Evolutionary conservation across 1,140 invertebrate genomes (phyloP).

Genomic region (Pogonognathellus flavescens): DNA sequence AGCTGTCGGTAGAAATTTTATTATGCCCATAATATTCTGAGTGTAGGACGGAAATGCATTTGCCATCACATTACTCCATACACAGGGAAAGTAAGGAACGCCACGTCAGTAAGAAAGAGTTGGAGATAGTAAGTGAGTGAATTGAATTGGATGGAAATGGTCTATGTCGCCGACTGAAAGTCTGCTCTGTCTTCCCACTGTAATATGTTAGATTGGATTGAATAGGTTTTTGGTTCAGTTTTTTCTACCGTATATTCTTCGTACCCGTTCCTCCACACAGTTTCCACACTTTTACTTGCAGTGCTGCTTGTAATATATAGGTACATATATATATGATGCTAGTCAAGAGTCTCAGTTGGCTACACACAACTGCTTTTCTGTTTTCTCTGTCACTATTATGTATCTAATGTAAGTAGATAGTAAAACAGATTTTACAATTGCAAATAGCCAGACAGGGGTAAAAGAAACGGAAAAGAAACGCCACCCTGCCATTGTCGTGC

Average conservation of each 20-base stretch:
- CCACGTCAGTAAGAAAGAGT: constrained; percentile 34
- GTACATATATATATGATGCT: neutral
- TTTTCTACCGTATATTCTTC: constrained; percentile 3
- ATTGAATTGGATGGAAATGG: constrained; percentile 47
- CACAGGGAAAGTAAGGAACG: neutral
- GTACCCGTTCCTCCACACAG: neutral
- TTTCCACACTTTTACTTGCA: neutral
- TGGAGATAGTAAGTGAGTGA: constrained; percentile 11
- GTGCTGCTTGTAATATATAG: too few relatives aligned
- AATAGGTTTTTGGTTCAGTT: neutral
- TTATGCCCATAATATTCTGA: constrained; percentile 42
- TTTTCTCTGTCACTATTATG: neutral
- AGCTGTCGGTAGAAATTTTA: constrained; percentile 38
- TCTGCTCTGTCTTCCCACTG: constrained; percentile 12
- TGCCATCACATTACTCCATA: constrained; percentile 41
- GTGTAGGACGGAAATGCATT: constrained; percentile 38
- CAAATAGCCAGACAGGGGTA: neutral
- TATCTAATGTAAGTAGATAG: neutral
- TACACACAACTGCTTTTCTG: neutral
- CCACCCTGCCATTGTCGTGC: too few relatives aligned
- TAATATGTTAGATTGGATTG: neutral
- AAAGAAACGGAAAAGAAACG: too few relatives aligned
- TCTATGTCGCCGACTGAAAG: constrained; percentile 12
- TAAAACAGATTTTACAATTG: neutral
- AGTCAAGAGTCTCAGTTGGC: neutral